Conservation (phyloP, 2,113 vertebrate genomes). For the Elanus axillaris region DNA sequence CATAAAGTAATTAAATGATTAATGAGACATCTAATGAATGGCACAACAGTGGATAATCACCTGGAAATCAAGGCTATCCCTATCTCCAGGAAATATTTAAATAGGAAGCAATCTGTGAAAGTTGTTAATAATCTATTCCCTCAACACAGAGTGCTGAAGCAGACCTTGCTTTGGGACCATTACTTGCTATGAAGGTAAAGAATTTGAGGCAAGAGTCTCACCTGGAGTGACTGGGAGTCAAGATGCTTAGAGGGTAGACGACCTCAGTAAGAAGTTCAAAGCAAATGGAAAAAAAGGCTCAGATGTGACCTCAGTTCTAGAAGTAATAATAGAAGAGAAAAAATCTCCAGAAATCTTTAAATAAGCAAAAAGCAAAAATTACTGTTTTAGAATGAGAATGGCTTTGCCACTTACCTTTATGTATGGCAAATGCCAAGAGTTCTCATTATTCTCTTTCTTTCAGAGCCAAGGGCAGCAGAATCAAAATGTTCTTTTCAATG, state of each 20-base stretch:
- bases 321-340: background rate
- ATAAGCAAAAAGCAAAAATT: background rate
- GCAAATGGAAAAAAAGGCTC: background rate
- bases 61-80: background rate
- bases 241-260: background rate
- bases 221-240: background rate
- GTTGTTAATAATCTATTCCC: background rate
- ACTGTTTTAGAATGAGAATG: background rate
- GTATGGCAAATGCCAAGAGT: background rate
- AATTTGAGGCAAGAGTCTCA: background rate
- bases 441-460: background rate
- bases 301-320: background rate
- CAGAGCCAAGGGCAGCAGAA: background rate
- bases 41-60: background rate
- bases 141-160: background rate
- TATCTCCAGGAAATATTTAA: background rate
- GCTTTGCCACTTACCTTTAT: background rate
- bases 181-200: background rate
- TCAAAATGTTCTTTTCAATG: background rate
- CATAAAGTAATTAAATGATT: background rate
- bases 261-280: background rate
- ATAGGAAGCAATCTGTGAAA: background rate
- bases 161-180: background rate
- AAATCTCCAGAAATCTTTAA: background rate
- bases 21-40: background rate